Percentiles rank a stretch among this genome's conserved stretches.
phyloP scores from a whole-genome alignment of 2,113 vertebrate species.

The Brevimyrus niger region DNA sequence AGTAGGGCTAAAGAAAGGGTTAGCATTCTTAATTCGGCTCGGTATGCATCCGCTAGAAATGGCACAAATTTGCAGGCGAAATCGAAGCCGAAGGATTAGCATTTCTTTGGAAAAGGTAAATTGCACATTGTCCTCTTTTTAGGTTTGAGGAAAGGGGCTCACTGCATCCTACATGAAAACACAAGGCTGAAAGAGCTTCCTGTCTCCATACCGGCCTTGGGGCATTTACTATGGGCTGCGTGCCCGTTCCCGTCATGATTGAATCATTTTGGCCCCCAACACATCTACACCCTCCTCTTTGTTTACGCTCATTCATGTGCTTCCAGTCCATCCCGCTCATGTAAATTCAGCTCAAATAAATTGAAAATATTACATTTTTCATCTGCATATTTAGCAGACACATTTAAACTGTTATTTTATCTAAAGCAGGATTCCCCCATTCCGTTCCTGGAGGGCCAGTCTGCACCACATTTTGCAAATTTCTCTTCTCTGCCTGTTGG shows the following conservation, averaged over 20 bases:
- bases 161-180: not conserved
- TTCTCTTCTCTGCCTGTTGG: not conserved
- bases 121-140: not conserved
- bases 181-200: not conserved
- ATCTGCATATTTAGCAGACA: not conserved
- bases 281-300: not conserved
- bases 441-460: not conserved
- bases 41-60: not conserved
- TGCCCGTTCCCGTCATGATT: not conserved
- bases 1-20: not conserved
- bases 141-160: not conserved
- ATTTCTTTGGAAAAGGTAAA: not conserved
- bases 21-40: not conserved
- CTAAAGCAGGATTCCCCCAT: not conserved
- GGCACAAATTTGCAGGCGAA: not conserved
- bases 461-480: not conserved
- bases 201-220: not conserved
- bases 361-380: not conserved
- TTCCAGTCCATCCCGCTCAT: not conserved
- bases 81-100: not conserved
- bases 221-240: not conserved
- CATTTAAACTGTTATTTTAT: no score
- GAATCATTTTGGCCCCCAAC: not conserved
- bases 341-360: not conserved
- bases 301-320: not conserved